Conservation (phyloP, 2,888 invertebrate genomes). For the Osmoderma eremita region DNA sequence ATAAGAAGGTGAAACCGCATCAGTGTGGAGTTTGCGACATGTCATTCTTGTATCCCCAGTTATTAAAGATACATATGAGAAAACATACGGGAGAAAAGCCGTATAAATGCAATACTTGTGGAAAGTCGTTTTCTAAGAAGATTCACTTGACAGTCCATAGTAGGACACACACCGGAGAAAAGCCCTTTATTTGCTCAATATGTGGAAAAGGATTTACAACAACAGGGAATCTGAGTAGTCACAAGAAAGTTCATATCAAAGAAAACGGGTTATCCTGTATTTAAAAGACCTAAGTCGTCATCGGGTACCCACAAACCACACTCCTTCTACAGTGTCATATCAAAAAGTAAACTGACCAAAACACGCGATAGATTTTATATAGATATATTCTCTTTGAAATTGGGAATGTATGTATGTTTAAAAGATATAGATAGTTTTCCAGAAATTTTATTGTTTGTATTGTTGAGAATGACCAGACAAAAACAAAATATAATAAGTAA, state of each 20-base stretch:
- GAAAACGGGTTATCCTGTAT: no score
- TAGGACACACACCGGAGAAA: constrained; percentile 54
- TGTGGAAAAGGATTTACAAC: constrained; percentile 55
- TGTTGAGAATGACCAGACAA: no score
- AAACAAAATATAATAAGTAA: no score
- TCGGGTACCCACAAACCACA: no score
- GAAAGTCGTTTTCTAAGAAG: constrained; percentile 53
- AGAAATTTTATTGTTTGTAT: no score
- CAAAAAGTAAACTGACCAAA: no score
- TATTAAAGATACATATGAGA: constrained; percentile 53
- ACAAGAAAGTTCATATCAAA: constrained; percentile 50
- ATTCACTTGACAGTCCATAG: constrained; percentile 53
- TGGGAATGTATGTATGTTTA: no score
- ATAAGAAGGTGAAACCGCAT: constrained; percentile 52
- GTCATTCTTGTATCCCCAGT: constrained; percentile 53
- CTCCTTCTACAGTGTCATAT: no score
- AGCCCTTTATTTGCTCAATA: constrained; percentile 51
- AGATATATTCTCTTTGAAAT: no score
- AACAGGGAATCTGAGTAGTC: constrained; percentile 53
- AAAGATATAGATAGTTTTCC: no score
- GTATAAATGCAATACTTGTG: constrained; percentile 52
- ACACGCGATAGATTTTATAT: no score
- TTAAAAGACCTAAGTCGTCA: no score
- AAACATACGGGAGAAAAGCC: constrained; percentile 56
- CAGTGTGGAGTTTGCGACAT: constrained; percentile 52